Evolutionary conservation across 30 jellyfish, hydroid and myxozoan species (phyloP).

Genomic region (Pseudorhiza aurosa): DNA sequence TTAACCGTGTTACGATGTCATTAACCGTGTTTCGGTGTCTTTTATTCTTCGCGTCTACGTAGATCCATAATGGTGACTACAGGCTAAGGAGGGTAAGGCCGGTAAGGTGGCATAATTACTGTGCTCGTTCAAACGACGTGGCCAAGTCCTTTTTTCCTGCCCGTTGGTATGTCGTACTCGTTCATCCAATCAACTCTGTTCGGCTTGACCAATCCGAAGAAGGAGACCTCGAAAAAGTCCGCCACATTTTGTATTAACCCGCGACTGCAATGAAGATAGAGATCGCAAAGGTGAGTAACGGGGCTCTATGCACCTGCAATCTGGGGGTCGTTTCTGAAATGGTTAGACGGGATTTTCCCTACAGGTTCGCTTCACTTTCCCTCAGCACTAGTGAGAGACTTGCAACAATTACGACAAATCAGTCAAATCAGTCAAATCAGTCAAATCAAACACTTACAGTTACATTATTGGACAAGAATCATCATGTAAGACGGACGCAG

Average conservation of each 20-base stretch:
- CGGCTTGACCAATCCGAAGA: constrained; percentile 86
- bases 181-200: constrained; percentile 82
- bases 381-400: no score
- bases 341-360: no score
- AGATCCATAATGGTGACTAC: background rate
- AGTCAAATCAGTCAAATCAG: no score
- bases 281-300: background rate
- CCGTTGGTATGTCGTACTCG: constrained; percentile 38
- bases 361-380: no score
- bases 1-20: background rate
- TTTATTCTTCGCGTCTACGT: background rate
- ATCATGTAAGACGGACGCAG: no score
- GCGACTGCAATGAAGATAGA: constrained; percentile 47
- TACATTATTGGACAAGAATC: no score
- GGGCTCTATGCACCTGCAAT: background rate
- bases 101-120: background rate
- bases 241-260: constrained; percentile 89
- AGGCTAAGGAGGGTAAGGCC: no score
- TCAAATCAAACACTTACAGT: no score
- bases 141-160: background rate
- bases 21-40: background rate
- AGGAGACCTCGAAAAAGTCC: constrained; percentile 84
- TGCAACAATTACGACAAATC: no score
- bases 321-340: background rate
- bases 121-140: background rate